phyloP scores from a whole-genome alignment of 1,140 invertebrate genomes.

The Metaphire vulgaris region DNA sequence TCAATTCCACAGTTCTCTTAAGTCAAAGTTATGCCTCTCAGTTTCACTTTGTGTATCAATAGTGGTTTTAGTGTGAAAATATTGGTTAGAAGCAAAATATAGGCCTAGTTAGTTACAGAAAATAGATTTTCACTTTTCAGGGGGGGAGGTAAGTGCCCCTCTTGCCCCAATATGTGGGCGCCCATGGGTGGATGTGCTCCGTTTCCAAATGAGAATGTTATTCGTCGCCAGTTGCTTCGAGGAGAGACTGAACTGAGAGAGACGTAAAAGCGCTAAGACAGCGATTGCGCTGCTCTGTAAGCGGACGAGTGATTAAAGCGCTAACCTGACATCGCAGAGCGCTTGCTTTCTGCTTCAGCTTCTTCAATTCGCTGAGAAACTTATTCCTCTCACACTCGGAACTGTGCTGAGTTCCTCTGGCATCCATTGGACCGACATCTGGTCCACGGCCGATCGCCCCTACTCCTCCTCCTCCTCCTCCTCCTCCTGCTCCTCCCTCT shows the following conservation, averaged over 20 bases:
- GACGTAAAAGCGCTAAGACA: not conserved
- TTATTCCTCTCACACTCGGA: not conserved
- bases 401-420: not conserved
- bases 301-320: not conserved
- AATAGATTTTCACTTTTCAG: too few species aligned
- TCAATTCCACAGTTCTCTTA: too few species aligned
- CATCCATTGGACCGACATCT: not conserved
- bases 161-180: too few species aligned
- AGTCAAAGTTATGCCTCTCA: too few species aligned
- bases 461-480: not conserved
- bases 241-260: not conserved
- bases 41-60: too few species aligned
- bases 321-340: not conserved
- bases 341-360: not conserved
- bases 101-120: too few species aligned
- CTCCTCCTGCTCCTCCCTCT: constrained; percentile 12
- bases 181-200: too few species aligned
- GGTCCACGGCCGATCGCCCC: not conserved
- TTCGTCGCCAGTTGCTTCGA: not conserved
- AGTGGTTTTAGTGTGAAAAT: too few species aligned
- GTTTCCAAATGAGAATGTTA: not conserved
- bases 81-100: too few species aligned
- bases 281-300: not conserved
- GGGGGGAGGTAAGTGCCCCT: not conserved
- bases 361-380: not conserved